These are phyloP conservation scores for Menidia beryllina DNA, from an alignment of 2,113 vertebrate genomes.

Conservation along the genomic window DNA sequence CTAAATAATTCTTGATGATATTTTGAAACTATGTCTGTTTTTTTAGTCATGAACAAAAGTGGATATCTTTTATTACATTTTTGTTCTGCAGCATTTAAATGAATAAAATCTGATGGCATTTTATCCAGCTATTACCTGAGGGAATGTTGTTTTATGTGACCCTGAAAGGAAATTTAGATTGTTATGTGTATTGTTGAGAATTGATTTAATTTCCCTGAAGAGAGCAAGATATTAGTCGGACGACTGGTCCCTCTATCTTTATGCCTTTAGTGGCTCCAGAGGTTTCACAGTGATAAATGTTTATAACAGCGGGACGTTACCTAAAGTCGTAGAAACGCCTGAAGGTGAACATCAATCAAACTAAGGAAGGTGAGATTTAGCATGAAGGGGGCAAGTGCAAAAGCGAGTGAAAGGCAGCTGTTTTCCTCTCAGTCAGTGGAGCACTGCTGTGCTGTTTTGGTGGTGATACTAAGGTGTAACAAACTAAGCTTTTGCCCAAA, in stretches of 20 bases:
- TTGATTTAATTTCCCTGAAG: conserved; percentile 62
- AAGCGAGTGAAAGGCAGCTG: conserved; percentile 15
- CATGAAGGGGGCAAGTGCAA: neutral
- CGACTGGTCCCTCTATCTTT: conserved; percentile 1
- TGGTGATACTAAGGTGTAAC: neutral
- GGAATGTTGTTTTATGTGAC: conserved; percentile 19
- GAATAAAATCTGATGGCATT: conserved; percentile 6
- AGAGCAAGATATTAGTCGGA: conserved; percentile 42
- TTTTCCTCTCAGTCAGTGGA: neutral
- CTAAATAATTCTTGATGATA: too few species aligned
- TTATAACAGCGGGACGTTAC: neutral
- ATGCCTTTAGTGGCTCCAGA: conserved; percentile 9
- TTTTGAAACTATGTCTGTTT: neutral
- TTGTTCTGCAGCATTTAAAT: conserved; percentile 10
- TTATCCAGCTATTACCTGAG: conserved; percentile 5
- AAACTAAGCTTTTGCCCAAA: neutral
- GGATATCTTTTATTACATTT: too few species aligned
- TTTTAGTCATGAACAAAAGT: too few species aligned
- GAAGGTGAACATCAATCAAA: conserved; percentile 3
- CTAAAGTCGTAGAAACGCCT: neutral
- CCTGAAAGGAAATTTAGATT: conserved; percentile 26
- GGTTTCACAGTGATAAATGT: conserved; percentile 19
- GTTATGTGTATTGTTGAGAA: conserved; percentile 28
- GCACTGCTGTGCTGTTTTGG: neutral
- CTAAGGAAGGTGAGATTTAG: neutral